Base-by-base conservation (phyloP, 2,113 vertebrate species). In the Galbula dea region DNA sequence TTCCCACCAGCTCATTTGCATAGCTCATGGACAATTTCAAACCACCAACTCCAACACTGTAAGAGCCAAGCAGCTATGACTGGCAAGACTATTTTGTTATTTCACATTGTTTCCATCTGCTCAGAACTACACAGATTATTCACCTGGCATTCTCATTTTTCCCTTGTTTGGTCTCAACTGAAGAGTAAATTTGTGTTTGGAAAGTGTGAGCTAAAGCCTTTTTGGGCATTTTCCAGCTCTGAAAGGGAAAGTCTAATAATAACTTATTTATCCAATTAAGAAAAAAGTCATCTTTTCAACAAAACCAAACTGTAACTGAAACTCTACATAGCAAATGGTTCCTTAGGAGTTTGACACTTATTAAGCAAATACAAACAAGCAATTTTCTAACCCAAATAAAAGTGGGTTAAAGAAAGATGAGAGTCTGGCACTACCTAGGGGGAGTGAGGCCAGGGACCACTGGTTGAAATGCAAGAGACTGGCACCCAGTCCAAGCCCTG, bases 231-330 rank as follows among this genome's bases (percentile, higher is more conserved):
- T 93, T 94, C 82, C 82, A 95, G 68, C 88, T 94, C 75, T 88
- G 73, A 77, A 88, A 83, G 75, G n/a, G 61, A 89, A 96, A 95
- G 59, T 55, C 82, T 94, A 94, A 72, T 80, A 88, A 89, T 74
- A 96, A 83, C n/a, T 17, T 73, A 16, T 85, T 89, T 37, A 88
- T 59, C 22, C 14, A 61, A 85, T 81, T 78, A 94, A 62, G 55
- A 54, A 78, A 30, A 63, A 29, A 36, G 17, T 49, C 29, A 52
- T 16, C 46, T 94, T 89, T 86, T 85, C 45, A 73, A 79, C 49
- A 86, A 81, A 90, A 82, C 24, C 11, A 43, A 85, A 34, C 19
- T 26, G 2, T 37, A 89, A 83, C 14, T 49, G 43, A 85, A 94
- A 77, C 9, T 3, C 63, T 34, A 48, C 6, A 74, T 4, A 21